Conservation (phyloP, 2,797 vertebrate species). For the Rousettus madagascariensis region DNA sequence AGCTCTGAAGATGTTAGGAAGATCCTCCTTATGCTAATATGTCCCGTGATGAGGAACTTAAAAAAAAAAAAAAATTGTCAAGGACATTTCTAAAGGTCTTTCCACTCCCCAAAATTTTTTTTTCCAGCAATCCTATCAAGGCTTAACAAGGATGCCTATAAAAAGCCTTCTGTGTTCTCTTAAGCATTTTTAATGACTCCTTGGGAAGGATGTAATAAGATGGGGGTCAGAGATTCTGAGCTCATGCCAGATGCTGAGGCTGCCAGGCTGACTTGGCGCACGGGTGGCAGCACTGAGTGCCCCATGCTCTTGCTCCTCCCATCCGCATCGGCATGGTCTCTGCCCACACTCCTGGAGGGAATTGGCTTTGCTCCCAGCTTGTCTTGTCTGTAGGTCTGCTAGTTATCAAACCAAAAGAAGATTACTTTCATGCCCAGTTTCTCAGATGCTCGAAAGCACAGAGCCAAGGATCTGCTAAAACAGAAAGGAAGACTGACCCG, state of each 20-base stretch:
- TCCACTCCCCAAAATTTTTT: slow-evolving; percentile 75
- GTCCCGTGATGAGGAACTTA: slow-evolving; percentile 39
- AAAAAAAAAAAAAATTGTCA: slow-evolving; percentile 76
- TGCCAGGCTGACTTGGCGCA: slow-evolving; percentile 52
- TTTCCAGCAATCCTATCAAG: slow-evolving; percentile 74
- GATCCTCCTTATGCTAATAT: slow-evolving; percentile 41
- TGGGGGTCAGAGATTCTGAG: slow-evolving; percentile 67
- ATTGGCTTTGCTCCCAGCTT: slow-evolving; percentile 66
- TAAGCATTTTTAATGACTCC: slow-evolving; percentile 74
- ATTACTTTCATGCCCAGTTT: slow-evolving; percentile 29
- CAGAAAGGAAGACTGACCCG: neutral
- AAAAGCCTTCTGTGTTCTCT: slow-evolving; percentile 76
- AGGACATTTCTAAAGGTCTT: slow-evolving; percentile 68
- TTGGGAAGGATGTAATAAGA: slow-evolving; percentile 75
- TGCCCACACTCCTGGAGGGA: slow-evolving; percentile 70
- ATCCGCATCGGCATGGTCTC: slow-evolving; percentile 34
- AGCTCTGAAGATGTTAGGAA: slow-evolving; percentile 51
- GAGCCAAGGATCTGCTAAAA: slow-evolving; percentile 55
- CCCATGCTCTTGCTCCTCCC: neutral
- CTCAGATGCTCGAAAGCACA: neutral
- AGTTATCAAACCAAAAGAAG: slow-evolving; percentile 60
- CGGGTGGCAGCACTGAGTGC: neutral
- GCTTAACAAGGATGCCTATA: slow-evolving; percentile 75
- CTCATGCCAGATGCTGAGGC: slow-evolving; percentile 58
- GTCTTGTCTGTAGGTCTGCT: slow-evolving; percentile 61